These are phyloP conservation scores for Struthio camelus DNA, from an alignment of 2,113 vertebrate genomes.

Conservation along the genomic window DNA sequence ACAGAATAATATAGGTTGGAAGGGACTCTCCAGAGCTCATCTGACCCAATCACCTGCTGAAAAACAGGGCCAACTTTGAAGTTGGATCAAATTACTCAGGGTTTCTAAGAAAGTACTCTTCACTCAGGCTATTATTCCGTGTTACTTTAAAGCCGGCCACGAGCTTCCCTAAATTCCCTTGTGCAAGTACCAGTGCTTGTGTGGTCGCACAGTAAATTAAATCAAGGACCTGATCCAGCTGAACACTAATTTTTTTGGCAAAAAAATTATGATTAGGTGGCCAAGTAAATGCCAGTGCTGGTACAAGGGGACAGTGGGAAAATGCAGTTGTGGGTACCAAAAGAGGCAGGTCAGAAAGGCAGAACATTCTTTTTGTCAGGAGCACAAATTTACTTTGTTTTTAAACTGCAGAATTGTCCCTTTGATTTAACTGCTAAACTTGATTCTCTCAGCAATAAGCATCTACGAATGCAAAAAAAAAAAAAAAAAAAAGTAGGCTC, in stretches of 20 bases:
- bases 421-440: not conserved
- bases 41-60: not conserved
- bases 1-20: not conserved
- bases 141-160: not conserved
- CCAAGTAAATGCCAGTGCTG: slow-evolving; percentile 36
- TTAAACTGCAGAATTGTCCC: not conserved
- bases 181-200: not conserved
- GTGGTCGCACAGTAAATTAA: not conserved
- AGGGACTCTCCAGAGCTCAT: not conserved
- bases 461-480: not conserved
- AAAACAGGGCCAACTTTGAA: not conserved
- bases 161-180: not conserved
- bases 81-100: not conserved
- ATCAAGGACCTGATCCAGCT: slow-evolving; percentile 1
- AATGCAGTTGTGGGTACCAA: not conserved
- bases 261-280: not conserved
- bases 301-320: not conserved
- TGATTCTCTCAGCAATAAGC: not conserved
- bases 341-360: not conserved
- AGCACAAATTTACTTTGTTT: not conserved
- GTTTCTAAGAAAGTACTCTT: not conserved
- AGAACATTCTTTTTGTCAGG: not conserved
- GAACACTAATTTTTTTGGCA: slow-evolving; percentile 5
- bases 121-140: not conserved
- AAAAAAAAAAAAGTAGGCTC: not conserved